Conservation (phyloP, 2,113 vertebrate genomes). For the Synodontis membranacea region DNA sequence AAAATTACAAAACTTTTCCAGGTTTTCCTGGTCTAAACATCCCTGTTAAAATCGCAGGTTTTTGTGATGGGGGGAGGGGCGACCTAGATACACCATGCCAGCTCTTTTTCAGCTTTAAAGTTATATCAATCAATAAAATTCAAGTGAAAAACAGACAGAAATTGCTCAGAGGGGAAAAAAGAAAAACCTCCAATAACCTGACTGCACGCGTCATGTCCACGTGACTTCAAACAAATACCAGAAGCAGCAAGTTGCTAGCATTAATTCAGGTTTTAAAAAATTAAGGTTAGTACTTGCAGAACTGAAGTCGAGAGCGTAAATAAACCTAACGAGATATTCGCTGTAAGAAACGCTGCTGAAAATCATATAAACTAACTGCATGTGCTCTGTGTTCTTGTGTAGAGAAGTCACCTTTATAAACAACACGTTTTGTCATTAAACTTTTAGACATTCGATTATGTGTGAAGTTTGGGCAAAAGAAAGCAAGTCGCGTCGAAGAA, state of each 20-base stretch:
- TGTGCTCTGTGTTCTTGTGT: background rate
- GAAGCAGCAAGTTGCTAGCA: background rate
- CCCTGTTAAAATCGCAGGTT: background rate
- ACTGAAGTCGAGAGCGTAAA: background rate
- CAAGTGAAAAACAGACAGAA: too few species aligned
- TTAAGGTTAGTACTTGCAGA: background rate
- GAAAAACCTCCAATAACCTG: too few species aligned
- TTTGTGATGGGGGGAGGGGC: background rate
- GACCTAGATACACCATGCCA: background rate
- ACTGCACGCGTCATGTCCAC: too few species aligned
- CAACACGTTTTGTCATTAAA: too few species aligned
- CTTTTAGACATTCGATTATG: background rate
- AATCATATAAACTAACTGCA: background rate
- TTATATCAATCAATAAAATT: too few species aligned
- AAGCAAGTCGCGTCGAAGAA: background rate
- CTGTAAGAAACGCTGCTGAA: background rate
- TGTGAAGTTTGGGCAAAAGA: background rate
- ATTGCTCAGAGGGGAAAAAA: too few species aligned
- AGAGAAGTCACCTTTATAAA: too few species aligned
- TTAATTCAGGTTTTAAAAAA: background rate
- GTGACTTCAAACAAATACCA: too few species aligned
- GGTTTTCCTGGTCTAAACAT: background rate
- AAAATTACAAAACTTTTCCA: too few species aligned
- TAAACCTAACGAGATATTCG: background rate
- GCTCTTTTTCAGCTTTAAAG: background rate